Evolutionary conservation across 2,113 vertebrate genomes (phyloP).

Genomic region (Ageneiosus marmoratus): DNA sequence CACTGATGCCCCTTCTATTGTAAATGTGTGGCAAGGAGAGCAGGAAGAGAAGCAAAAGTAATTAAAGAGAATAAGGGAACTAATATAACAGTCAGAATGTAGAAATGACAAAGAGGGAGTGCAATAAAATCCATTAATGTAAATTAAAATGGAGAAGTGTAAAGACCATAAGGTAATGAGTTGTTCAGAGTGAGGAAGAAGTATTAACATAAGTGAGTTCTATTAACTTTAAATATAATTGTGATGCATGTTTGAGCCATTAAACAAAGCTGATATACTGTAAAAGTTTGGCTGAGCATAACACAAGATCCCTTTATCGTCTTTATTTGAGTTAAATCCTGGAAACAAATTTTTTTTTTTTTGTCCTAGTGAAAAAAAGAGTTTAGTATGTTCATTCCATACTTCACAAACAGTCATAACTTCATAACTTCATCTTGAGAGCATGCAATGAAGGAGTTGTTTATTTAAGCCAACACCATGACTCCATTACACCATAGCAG

Average conservation of each 20-base stretch:
- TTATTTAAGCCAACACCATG: slow-evolving; percentile 23
- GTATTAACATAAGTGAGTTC: background rate
- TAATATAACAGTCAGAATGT: slow-evolving; percentile 18
- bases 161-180: background rate
- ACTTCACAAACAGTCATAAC: slow-evolving; percentile 3
- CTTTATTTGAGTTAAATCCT: background rate
- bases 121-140: slow-evolving; percentile 11
- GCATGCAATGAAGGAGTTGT: slow-evolving; percentile 15
- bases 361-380: background rate
- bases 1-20: slow-evolving; percentile 50
- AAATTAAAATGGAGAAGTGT: background rate
- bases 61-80: background rate
- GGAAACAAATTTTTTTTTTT: no score
- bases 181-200: background rate
- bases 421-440: slow-evolving; percentile 7
- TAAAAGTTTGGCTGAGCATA: background rate
- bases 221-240: background rate
- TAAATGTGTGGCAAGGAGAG: slow-evolving; percentile 50
- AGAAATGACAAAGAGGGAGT: background rate
- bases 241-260: background rate
- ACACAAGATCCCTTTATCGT: background rate
- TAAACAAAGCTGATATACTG: background rate
- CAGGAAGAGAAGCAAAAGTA: slow-evolving; percentile 1
- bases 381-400: slow-evolving; percentile 10
- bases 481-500: slow-evolving; percentile 19